Conservation (phyloP, 53 echinoderm and acorn worm species). For the Temnopleurus reevesii region DNA sequence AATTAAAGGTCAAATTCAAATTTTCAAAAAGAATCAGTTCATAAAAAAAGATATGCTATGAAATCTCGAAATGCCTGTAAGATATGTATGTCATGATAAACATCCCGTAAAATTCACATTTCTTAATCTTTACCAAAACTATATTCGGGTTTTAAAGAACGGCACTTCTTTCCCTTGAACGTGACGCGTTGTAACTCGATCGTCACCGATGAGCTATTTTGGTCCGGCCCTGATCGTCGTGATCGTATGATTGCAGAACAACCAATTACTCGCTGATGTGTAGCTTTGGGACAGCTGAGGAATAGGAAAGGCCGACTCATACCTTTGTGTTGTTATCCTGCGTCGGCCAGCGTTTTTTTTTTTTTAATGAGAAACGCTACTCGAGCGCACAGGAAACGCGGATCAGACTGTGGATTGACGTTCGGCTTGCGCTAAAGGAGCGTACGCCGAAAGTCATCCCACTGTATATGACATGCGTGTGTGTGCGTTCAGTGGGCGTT, state of each 20-base stretch:
- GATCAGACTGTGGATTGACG: neutral
- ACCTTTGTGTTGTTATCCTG: no score
- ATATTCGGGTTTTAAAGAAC: no score
- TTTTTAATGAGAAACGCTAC: neutral
- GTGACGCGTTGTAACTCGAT: neutral
- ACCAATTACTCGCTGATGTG: neutral
- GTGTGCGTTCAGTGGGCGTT: no score
- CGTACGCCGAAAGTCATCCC: neutral
- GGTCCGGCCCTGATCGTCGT: neutral
- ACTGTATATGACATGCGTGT: no score
- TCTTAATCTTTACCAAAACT: no score
- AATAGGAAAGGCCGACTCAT: neutral
- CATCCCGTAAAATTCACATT: no score
- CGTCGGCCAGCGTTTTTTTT: no score
- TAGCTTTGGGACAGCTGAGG: neutral
- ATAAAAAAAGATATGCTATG: neutral
- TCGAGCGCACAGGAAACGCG: neutral
- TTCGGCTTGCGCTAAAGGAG: no score
- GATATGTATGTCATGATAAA: no score
- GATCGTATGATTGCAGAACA: neutral
- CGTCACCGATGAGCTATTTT: neutral
- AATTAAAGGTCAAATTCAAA: neutral
- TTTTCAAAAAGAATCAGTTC: neutral
- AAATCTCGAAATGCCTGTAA: no score
- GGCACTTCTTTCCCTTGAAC: neutral